Evolutionary conservation across 2,113 vertebrate species (phyloP), one percentile per base, ranked within the genome.

Genomic region (Tapirus terrestris): DNA sequence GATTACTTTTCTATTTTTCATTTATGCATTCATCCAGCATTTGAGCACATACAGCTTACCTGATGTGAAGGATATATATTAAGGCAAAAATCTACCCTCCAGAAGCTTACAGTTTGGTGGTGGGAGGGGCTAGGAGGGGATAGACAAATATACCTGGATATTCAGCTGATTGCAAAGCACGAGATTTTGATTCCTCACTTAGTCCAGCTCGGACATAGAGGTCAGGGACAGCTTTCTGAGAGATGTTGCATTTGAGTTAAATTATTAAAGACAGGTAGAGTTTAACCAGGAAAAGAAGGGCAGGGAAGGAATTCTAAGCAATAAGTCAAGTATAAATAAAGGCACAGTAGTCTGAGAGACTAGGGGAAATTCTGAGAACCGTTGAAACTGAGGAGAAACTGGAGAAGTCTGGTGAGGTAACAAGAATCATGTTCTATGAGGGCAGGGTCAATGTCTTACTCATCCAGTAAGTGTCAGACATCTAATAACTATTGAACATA

Each of bases 1-100:
- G 67, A 68, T 81, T 72, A 60, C 36, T 80, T 39, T 80, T 86
- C 56, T 70, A 48, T 51, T 76, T 80, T 94, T 88, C 67, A 81
- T 39, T 95, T 25, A 60, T 53, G 73, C 23, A 27, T 68, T 92
- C 79, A 61, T 88, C 93, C 43, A 90, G 82, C 58, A 67, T 21
- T 3, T 25, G 29, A 53, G 43, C 27, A 75, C 21, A 79, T n/a
- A 36, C 0, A 58, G 33, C 2, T 63, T 60, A 39, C 23, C 12
- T 86, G 6, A 73, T 31, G 9, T 17, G 6, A 39, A 51, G 29
- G 31, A 48, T 48, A 39, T 20, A 53, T 17, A 77, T 8, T 20
- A 67, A 82, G 45, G 58, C 4, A 56, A 82, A 82, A 82, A 39
- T 70, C 9, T 39, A n/a, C 1, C 36, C 14, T 89, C 1, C 56